These are phyloP conservation scores for Unio pictorum DNA, from an alignment of 2,888 invertebrate genomes.

Conservation along the genomic window DNA sequence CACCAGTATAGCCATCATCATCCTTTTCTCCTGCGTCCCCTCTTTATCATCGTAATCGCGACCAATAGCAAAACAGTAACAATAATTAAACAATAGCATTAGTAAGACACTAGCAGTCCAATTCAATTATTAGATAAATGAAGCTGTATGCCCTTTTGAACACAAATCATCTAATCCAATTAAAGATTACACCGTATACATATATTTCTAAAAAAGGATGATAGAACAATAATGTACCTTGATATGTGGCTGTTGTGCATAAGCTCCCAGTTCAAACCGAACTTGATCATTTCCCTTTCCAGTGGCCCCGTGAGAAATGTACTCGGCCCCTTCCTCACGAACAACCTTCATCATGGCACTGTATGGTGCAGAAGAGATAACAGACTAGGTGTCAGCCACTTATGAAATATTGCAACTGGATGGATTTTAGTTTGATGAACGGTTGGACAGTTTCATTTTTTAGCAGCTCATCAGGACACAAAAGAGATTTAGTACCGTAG, in stretches of 20 bases:
- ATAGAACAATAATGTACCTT: conserved; percentile 75
- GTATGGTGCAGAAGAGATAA: conserved; percentile 2
- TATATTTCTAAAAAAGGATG: background rate
- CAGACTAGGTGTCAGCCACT: background rate
- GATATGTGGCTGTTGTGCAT: conserved; percentile 82
- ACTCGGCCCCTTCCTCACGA: conserved; percentile 75
- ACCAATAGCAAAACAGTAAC: too few species aligned
- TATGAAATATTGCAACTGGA: too few species aligned
- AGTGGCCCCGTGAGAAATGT: conserved; percentile 87
- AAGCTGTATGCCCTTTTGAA: background rate
- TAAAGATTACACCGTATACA: background rate
- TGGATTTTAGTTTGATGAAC: too few species aligned
- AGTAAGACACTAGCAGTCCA: too few species aligned
- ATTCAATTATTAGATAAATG: too few species aligned
- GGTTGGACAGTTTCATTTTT: too few species aligned
- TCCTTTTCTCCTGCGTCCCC: too few species aligned
- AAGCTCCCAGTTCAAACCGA: conserved; percentile 85
- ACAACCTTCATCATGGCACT: conserved; percentile 68
- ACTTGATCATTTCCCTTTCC: conserved; percentile 93
- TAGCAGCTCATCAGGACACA: too few species aligned
- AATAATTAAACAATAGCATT: too few species aligned
- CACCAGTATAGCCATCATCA: too few species aligned
- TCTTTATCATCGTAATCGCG: too few species aligned
- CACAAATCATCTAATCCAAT: background rate
- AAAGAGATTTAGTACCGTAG: too few species aligned